These are phyloP conservation scores for Smithornis capensis DNA, from an alignment of 2,113 vertebrate species.

Conservation along the genomic window DNA sequence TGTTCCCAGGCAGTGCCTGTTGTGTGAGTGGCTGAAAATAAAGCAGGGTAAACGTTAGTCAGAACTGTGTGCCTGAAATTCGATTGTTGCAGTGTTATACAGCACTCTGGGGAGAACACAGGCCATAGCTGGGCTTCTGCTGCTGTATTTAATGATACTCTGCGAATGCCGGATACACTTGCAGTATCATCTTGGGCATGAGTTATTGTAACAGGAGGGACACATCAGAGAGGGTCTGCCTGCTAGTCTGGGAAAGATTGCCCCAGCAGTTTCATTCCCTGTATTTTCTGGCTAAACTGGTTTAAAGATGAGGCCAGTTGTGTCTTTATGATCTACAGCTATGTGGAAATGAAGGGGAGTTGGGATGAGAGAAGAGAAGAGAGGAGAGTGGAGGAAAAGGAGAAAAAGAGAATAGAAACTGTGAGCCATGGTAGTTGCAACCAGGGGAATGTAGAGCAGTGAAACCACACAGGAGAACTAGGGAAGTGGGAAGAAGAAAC, in stretches of 20 bases:
- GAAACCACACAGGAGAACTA: not conserved
- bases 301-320: not conserved
- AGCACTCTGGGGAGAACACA: not conserved
- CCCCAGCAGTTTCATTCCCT: not conserved
- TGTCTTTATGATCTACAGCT: not conserved
- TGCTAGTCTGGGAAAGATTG: not conserved
- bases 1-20: not conserved
- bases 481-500: not conserved
- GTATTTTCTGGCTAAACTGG: not conserved
- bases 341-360: not conserved
- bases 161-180: not conserved
- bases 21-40: not conserved
- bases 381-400: not conserved
- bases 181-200: not conserved
- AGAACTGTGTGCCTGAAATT: not conserved
- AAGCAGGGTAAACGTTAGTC: not conserved
- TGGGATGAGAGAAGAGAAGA: not conserved
- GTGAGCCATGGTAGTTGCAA: not conserved
- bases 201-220: not conserved
- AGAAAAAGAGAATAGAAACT: not conserved
- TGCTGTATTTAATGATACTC: not conserved
- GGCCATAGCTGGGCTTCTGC: not conserved
- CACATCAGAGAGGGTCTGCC: not conserved
- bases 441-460: not conserved
- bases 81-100: accelerated